Evolutionary conservation across 2,113 vertebrate species (phyloP), one percentile per base, ranked within the genome.

Genomic region (Motacilla alba): DNA sequence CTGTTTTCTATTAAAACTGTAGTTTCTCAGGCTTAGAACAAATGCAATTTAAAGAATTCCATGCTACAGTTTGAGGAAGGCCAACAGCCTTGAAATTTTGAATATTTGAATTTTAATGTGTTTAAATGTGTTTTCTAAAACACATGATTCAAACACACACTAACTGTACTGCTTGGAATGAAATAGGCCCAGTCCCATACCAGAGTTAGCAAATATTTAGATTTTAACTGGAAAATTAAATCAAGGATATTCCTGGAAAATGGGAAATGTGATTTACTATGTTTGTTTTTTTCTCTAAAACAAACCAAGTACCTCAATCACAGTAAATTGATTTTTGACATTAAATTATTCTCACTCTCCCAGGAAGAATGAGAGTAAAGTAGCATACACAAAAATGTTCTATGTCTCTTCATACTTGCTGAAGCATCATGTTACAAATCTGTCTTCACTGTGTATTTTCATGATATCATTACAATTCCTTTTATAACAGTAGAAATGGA

Each of bases 101-200:
- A 52, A 37, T 37, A 87, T 60, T 69, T 60, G 15, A 52, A 69
- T 60, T 52, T 28, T 39, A 39, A 68, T 33, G 8, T 37, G 73
- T 95, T 96, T 95, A 95, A 96, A 92, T 80, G 41, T 82, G 59
- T 96, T 95, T 96, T 95, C 83, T 95, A 85, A 95, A 97, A 85
- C 81, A 92, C 52, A 52, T 94, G 83, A 68, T 75, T 97, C 74
- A 94, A 96, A 91, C 81, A 93, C 43, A 93, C 50, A 26, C 69
- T 93, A 96, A 91, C 83, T 89, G 64, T 97, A 91, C 55, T 94
- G 46, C 35, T 69, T 96, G 86, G 80, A 95, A 96, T 87, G 84
- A 96, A 97, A 95, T n/a, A 91, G 77, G 69, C 49, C 72, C 83
- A 91, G 63, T 92, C 82, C 68, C 70, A 85, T 91, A 93, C 16